These are phyloP conservation scores for Halictus ligatus DNA, from an alignment of 2,888 invertebrate species.

Conservation along the genomic window DNA sequence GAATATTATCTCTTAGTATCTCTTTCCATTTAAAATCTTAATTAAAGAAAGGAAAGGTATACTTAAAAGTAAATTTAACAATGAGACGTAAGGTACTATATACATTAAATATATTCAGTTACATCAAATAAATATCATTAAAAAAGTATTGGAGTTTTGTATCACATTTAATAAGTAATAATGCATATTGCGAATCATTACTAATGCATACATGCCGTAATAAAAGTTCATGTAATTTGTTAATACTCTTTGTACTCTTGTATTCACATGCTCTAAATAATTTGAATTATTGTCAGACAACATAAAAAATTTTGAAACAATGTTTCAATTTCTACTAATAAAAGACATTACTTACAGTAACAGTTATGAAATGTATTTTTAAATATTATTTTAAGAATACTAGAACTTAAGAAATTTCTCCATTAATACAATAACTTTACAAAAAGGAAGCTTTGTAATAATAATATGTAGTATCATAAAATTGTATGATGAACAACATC, in stretches of 20 bases:
- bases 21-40: not conserved
- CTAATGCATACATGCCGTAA: slow-evolving; percentile 44
- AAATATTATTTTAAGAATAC: slow-evolving; percentile 1
- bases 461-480: not conserved
- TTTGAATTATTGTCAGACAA: slow-evolving; percentile 14
- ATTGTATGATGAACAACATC: not conserved
- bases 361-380: not conserved
- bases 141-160: slow-evolving; percentile 8
- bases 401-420: not conserved
- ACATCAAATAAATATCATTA: slow-evolving; percentile 29
- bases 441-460: not conserved
- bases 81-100: slow-evolving; percentile 42
- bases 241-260: slow-evolving; percentile 28
- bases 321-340: not conserved
- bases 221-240: slow-evolving; percentile 21
- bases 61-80: not conserved
- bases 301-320: slow-evolving; percentile 4
- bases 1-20: not conserved
- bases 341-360: not conserved
- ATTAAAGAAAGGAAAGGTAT: not conserved
- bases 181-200: slow-evolving; percentile 30
- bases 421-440: not conserved
- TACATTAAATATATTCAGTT: slow-evolving; percentile 14
- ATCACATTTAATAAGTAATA: slow-evolving; percentile 24
- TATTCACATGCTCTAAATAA: slow-evolving; percentile 29